These are phyloP conservation scores for Danaus plexippus DNA, from an alignment of 1,140 invertebrate species.

Conservation along the genomic window DNA sequence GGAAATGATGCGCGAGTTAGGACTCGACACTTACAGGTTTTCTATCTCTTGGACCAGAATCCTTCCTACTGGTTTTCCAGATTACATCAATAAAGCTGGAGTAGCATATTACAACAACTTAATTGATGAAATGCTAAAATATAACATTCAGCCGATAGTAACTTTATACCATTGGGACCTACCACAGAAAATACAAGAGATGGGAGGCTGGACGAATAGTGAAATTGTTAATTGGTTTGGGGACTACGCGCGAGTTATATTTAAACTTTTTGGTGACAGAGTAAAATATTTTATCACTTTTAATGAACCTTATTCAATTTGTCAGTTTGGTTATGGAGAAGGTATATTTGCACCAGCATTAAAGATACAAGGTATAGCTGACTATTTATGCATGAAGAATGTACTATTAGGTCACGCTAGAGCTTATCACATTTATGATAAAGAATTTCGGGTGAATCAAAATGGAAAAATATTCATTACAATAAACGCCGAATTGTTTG, in stretches of 20 bases:
- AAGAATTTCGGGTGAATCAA: constrained; percentile 6
- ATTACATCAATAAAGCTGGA: constrained; percentile 72
- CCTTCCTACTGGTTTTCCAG: constrained; percentile 73
- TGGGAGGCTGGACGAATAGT: constrained; percentile 77
- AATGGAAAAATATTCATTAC: constrained; percentile 33
- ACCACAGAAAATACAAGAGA: constrained; percentile 73
- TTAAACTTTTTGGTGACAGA: constrained; percentile 73
- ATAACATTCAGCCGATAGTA: constrained; percentile 72
- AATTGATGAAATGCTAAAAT: constrained; percentile 72
- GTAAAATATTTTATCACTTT: constrained; percentile 78
- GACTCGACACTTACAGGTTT: constrained; percentile 74
- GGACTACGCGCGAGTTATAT: constrained; percentile 73
- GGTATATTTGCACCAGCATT: constrained; percentile 51
- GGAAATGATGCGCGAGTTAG: constrained; percentile 67
- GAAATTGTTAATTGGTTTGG: constrained; percentile 74
- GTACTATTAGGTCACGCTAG: constrained; percentile 8
- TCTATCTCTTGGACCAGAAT: constrained; percentile 77
- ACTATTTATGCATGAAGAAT: constrained; percentile 12
- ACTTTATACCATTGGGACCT: constrained; percentile 80
- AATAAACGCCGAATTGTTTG: constrained; percentile 58
- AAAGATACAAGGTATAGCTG: constrained; percentile 1
- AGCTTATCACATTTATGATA: constrained; percentile 11
- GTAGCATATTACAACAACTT: constrained; percentile 76
- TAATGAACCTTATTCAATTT: constrained; percentile 77
- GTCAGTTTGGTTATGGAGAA: constrained; percentile 71